phyloP scores from a whole-genome alignment of 2,888 invertebrate species.

The Mesorhabditis sp. region DNA sequence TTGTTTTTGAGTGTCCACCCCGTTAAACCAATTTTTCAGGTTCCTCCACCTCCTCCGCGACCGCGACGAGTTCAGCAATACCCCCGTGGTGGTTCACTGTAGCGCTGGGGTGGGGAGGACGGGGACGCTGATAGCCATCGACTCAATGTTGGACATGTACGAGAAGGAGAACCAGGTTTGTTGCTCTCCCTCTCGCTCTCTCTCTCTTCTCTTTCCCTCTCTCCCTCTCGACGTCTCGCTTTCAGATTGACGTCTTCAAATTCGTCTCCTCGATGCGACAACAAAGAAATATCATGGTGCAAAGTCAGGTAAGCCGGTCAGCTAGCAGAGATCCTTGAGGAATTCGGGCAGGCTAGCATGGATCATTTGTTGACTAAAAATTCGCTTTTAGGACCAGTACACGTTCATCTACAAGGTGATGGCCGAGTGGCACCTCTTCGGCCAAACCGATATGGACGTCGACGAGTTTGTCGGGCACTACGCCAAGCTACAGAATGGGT shows the following conservation, averaged over 20 bases:
- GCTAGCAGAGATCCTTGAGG: constrained; percentile 58
- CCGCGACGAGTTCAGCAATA: constrained; percentile 61
- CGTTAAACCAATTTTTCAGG: constrained; percentile 14
- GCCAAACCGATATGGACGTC: constrained; percentile 75
- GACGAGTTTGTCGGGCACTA: constrained; percentile 27
- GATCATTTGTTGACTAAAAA: neutral
- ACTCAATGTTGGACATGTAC: constrained; percentile 81
- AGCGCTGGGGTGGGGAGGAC: constrained; percentile 91
- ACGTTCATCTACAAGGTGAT: constrained; percentile 89
- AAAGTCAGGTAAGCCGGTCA: constrained; percentile 70
- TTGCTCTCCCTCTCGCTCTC: neutral
- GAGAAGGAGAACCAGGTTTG: constrained; percentile 70
- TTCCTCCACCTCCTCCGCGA: constrained; percentile 45
- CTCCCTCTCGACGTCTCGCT: too few species aligned
- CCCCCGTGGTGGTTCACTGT: constrained; percentile 72
- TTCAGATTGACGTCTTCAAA: constrained; percentile 76
- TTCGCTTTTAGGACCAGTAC: constrained; percentile 77
- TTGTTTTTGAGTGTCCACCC: neutral
- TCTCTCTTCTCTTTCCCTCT: too few species aligned
- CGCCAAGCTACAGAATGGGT: neutral
- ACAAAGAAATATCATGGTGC: constrained; percentile 87
- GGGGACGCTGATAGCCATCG: constrained; percentile 86
- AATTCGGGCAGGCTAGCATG: constrained; percentile 43
- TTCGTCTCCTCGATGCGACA: constrained; percentile 83
- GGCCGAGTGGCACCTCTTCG: constrained; percentile 84